phyloP scores from a whole-genome alignment of 2,888 invertebrate species.

The Thyatira batis region DNA sequence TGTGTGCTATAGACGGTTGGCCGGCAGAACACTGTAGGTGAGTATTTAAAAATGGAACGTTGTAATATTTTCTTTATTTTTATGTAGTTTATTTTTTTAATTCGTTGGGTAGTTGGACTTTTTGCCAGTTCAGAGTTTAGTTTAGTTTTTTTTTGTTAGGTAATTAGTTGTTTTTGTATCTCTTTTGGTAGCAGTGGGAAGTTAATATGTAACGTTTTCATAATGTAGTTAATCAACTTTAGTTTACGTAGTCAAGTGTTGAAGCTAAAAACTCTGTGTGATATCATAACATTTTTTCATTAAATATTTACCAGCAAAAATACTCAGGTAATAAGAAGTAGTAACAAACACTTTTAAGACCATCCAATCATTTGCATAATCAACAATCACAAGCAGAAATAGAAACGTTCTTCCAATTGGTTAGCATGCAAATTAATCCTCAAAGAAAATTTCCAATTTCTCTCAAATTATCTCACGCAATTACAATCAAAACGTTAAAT shows the following conservation, averaged over 20 bases:
- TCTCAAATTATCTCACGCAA: constrained; percentile 15
- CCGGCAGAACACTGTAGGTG: constrained; percentile 44
- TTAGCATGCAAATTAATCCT: constrained; percentile 7
- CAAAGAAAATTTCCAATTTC: constrained; percentile 26
- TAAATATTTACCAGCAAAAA: background rate
- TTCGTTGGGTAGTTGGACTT: background rate
- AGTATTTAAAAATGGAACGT: constrained; percentile 14
- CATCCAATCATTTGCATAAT: background rate
- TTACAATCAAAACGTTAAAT: constrained; percentile 16
- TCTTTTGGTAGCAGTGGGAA: too few species aligned
- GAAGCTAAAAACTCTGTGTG: too few species aligned
- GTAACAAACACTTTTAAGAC: too few species aligned
- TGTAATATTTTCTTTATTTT: background rate
- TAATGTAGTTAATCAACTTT: too few species aligned
- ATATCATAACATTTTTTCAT: too few species aligned
- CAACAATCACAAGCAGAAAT: background rate
- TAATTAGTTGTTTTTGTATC: background rate
- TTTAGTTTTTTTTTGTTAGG: background rate
- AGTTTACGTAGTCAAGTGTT: too few species aligned
- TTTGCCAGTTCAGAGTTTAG: background rate
- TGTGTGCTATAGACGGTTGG: constrained; percentile 46
- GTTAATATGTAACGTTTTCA: too few species aligned
- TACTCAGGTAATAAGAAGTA: background rate
- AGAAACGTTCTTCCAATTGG: background rate
- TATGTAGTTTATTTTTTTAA: background rate